Evolutionary conservation across 2,888 invertebrate genomes (phyloP), one percentile per base, ranked within the genome.

Genomic region (Epistrophella euchroma): DNA sequence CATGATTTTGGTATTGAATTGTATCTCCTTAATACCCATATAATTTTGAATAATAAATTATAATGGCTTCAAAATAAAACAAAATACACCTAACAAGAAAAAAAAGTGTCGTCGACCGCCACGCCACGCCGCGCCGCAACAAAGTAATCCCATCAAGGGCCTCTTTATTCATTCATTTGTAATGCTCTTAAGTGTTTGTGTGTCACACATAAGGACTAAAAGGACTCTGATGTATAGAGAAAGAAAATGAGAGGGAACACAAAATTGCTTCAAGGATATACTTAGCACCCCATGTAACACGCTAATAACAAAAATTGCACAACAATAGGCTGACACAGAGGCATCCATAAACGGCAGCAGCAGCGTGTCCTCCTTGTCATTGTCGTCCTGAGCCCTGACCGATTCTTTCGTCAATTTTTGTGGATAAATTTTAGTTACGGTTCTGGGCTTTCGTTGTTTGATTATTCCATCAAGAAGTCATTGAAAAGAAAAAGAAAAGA

Each of bases 151-250:
- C 22, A 75, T 72, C 72, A 85, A 85, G 76, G 66, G 62, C 72
- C 80, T 68, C 71, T 79, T 71, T 66, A 75, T 79, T 71, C 74
- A 75, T 43, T 71, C 71, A 79, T 79, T 79, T 74, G 56, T 75
- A 79, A 72, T 84, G 75, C 75, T 80, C 72, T 85, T 80, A 80
- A 85, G 85, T 80, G 80, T 76, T 82, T 84, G 47, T 84, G 62
- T 78, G 70, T 72, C 75, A 55, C 79, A 71, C 84, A 79, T 22
- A 76, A 77, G 82, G 13, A 25, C 13, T 32, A 7, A 47, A 66
- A 66, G 28, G 15, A 32, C 28, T 17, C 9, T 25, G 25, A 28
- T 22, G 15, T 9, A 9, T 22, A 40, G 40, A 40, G 15, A 22
- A 25, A 68, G 17, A 47, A 71, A 28, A 66, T 35, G 35, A 66